These are phyloP conservation scores for Athene noctua DNA, from an alignment of 2,113 vertebrate genomes.

Conservation along the genomic window DNA sequence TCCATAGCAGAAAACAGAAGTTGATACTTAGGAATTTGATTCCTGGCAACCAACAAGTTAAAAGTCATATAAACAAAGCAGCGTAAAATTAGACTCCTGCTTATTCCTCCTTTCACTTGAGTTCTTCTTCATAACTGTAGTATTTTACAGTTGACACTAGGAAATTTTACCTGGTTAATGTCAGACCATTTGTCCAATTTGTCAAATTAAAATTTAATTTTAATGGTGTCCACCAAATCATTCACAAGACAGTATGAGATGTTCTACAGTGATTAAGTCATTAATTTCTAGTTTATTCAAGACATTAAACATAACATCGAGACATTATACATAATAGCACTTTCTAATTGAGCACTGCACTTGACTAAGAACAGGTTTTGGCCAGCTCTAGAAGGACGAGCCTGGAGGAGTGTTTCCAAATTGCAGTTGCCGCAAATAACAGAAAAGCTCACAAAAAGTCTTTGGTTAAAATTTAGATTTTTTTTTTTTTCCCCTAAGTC, in stretches of 20 bases:
- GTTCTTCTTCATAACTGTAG: neutral
- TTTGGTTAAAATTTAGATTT: neutral
- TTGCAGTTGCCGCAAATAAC: neutral
- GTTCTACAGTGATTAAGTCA: neutral
- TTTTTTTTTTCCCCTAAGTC: neutral
- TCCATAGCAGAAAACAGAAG: neutral
- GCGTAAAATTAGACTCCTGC: neutral
- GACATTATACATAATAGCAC: neutral
- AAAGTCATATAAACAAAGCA: neutral
- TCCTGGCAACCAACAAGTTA: neutral
- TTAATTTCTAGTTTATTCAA: constrained; percentile 31
- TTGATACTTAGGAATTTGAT: neutral
- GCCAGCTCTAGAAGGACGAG: neutral
- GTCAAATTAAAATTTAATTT: constrained; percentile 35
- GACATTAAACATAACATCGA: neutral
- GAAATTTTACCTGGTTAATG: neutral
- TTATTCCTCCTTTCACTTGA: neutral
- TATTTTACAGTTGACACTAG: neutral
- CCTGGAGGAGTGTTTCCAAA: neutral
- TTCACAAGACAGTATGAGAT: neutral
- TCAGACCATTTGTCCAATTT: neutral
- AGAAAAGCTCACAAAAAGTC: neutral
- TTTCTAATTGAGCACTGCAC: neutral
- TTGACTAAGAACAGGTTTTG: neutral
- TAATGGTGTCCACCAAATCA: neutral